phyloP scores from a whole-genome alignment of 2,797 vertebrate genomes.

The Gobio occitaniae region DNA sequence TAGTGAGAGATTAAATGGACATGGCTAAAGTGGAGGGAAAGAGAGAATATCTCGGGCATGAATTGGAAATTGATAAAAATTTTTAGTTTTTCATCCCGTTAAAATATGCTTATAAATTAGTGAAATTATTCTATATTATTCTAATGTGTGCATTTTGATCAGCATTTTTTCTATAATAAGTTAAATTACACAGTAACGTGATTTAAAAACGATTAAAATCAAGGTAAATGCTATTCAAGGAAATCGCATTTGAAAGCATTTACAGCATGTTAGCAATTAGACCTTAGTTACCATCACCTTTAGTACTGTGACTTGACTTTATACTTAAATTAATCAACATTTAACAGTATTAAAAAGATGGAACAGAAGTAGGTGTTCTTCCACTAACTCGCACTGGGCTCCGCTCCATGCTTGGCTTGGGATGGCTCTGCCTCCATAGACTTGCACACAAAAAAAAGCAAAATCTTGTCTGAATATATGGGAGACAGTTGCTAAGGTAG shows the following conservation, averaged over 20 bases:
- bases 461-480: not conserved
- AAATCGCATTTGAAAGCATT: slow-evolving; percentile 5
- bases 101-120: slow-evolving; percentile 39
- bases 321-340: not conserved
- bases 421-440: not conserved
- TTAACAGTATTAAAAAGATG: no score
- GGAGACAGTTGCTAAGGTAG: not conserved
- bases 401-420: not conserved
- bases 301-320: slow-evolving; percentile 13
- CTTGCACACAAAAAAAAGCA: not conserved
- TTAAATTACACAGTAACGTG: not conserved
- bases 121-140: not conserved
- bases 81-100: not conserved
- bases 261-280: not conserved
- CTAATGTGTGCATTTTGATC: not conserved
- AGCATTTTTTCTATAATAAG: not conserved
- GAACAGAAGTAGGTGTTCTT: no score
- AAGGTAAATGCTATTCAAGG: not conserved
- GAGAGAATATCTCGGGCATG: not conserved
- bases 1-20: not conserved
- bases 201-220: not conserved
- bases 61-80: not conserved
- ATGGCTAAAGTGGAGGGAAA: not conserved
- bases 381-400: no score
- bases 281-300: not conserved